Evolutionary conservation across 1,140 invertebrate genomes (phyloP).

Genomic region (Phthorimaea operculella): DNA sequence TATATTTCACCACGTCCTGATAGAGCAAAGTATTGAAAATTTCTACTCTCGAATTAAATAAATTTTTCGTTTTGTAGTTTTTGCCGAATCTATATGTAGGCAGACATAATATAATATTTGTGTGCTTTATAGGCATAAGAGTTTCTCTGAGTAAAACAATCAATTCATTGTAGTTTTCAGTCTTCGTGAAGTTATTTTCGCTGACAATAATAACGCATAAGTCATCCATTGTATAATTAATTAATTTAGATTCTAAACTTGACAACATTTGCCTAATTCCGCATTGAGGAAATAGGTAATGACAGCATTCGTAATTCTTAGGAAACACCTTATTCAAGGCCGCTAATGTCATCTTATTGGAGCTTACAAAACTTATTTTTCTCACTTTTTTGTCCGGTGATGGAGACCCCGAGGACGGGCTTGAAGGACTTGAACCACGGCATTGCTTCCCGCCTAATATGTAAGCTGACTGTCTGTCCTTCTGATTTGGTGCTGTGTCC

Average conservation of each 20-base stretch:
- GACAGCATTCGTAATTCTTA: neutral
- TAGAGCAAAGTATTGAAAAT: slow-evolving; percentile 16
- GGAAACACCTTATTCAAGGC: no score
- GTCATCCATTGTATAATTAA: neutral
- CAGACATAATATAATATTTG: slow-evolving; percentile 6
- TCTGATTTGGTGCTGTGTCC: no score
- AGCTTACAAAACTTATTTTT: no score
- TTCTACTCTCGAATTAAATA: slow-evolving; percentile 17
- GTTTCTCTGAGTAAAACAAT: neutral
- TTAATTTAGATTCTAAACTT: neutral
- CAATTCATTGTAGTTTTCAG: neutral
- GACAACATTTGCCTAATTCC: neutral
- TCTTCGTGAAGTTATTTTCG: neutral
- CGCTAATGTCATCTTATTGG: no score
- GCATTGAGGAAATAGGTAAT: neutral
- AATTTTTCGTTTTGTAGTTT: neutral
- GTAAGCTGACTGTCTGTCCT: no score
- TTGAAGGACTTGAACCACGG: no score
- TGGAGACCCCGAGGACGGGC: no score
- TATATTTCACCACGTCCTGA: slow-evolving; percentile 8
- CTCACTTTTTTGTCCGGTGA: no score
- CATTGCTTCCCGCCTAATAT: no score
- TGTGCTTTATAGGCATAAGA: neutral
- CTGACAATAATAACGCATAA: neutral
- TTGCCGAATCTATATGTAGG: slow-evolving; percentile 8